These are phyloP conservation scores for Dynastes hyllus DNA, from an alignment of 2,888 invertebrate genomes.

Conservation along the genomic window DNA sequence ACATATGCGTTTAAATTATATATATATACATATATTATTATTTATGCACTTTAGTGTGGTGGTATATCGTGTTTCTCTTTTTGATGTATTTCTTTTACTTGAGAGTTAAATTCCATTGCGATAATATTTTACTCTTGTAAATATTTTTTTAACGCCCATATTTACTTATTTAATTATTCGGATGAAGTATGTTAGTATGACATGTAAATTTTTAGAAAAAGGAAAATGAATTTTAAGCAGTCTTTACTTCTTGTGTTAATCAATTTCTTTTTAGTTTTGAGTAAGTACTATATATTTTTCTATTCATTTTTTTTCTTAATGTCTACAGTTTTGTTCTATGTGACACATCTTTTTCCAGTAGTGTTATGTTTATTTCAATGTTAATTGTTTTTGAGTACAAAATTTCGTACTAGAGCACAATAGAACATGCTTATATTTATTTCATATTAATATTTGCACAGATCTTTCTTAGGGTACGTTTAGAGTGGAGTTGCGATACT, in stretches of 20 bases:
- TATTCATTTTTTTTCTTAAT: constrained; percentile 35
- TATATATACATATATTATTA: constrained; percentile 17
- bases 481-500: too few relatives aligned
- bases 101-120: constrained; percentile 59
- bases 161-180: constrained; percentile 48
- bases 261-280: constrained; percentile 49
- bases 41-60: constrained; percentile 23
- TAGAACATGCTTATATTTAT: not conserved
- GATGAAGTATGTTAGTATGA: constrained; percentile 49
- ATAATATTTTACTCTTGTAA: constrained; percentile 66
- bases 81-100: constrained; percentile 16
- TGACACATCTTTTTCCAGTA: constrained; percentile 11
- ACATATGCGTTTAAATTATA: constrained; percentile 36
- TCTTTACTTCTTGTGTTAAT: constrained; percentile 52
- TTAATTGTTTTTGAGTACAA: not conserved
- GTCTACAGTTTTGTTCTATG: constrained; percentile 36
- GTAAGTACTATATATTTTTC: constrained; percentile 35
- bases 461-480: too few relatives aligned
- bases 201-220: constrained; percentile 41
- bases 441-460: not conserved
- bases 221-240: constrained; percentile 63
- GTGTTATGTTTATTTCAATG: not conserved
- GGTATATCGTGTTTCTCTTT: constrained; percentile 19
- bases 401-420: not conserved
- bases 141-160: constrained; percentile 54